Base-by-base conservation (phyloP, 1,140 invertebrate species). In the Dreissena rostriformis region DNA sequence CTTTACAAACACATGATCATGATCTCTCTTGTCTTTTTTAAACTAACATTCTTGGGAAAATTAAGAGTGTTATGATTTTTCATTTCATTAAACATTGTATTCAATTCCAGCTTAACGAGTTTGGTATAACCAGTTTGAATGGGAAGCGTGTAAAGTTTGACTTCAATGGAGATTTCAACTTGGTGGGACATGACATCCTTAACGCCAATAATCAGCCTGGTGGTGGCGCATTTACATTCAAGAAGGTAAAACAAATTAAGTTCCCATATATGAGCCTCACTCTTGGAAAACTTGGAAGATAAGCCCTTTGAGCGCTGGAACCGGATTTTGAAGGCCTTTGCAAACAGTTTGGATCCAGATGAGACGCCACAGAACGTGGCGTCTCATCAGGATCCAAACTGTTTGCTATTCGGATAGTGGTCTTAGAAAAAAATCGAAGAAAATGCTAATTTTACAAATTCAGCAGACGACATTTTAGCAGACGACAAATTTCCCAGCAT, bases 101-200 rank as follows among this genome's bases (percentile, higher is more conserved):
- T 39, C 39, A 39, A 66, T 85, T 49, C n/a, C 70, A 67, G 68
- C 12, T 77, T 83, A 88, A 79, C 67, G 77, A 77, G 24, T 52
- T 72, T 11, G 68, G 49, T 57, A 85, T 91, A 14, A 26, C 79
- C 24, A 88, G 79, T 68, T 57, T 91, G 14, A 71, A 65, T 14
- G 86, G 87, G 19, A 61, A 77, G 15, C 71, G 65, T 19, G 82
- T 92, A 4, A 77, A 73, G 39, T 92, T 90, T 86, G 90, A 91
- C 84, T 49, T 63, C 5, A 91, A 91, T 75, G 90, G 90, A 11
- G 88, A 92, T 66, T 83, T 76, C 51, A 70, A 75, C 12, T 71
- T 70, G 12, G 70, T 86, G 11, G 84, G 80, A 22, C 88, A 86
- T 68, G 86, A 81, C 26, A 66, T 90, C 26, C 91, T 82, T 74